Percentiles rank a stretch among this genome's conserved stretches.
These are phyloP conservation scores for Drosophila jambulina DNA, from an alignment of 1,140 invertebrate genomes.

Conservation along the genomic window DNA sequence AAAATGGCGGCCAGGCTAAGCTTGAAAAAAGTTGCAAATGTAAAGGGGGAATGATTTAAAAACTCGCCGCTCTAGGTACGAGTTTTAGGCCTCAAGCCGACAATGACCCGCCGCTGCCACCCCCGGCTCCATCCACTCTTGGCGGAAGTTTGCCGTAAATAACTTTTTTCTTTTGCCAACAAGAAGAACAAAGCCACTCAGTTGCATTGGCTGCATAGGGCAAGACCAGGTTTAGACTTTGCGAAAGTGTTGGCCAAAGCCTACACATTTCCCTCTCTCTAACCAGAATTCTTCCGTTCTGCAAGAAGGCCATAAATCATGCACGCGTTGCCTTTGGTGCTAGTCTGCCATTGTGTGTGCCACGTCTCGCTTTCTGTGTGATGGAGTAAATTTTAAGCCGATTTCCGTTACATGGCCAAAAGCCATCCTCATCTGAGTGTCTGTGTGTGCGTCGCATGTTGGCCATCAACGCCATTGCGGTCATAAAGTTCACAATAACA, in stretches of 20 bases:
- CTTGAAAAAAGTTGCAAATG: conserved; percentile 29
- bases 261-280: neutral
- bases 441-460: conserved; percentile 39
- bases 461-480: conserved; percentile 54
- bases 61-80: conserved; percentile 48
- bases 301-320: conserved; percentile 67
- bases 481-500: conserved; percentile 56
- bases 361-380: conserved; percentile 7
- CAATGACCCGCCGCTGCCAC: conserved; percentile 21
- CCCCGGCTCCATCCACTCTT: neutral
- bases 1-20: conserved; percentile 54
- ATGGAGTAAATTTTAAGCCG: conserved; percentile 70
- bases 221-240: conserved; percentile 24
- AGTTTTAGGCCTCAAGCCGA: conserved; percentile 49
- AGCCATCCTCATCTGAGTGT: conserved; percentile 28
- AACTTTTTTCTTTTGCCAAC: conserved; percentile 59
- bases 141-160: conserved; percentile 63
- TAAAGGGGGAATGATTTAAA: conserved; percentile 70
- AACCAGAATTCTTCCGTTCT: neutral
- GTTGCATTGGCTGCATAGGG: conserved; percentile 76
- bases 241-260: conserved; percentile 37
- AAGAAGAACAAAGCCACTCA: conserved; percentile 39
- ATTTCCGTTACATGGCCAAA: conserved; percentile 63
- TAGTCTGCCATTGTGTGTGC: conserved; percentile 15
- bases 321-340: conserved; percentile 42